Conservation (phyloP, 2,797 vertebrate genomes). For the Ctenopoma kingsleyae region DNA sequence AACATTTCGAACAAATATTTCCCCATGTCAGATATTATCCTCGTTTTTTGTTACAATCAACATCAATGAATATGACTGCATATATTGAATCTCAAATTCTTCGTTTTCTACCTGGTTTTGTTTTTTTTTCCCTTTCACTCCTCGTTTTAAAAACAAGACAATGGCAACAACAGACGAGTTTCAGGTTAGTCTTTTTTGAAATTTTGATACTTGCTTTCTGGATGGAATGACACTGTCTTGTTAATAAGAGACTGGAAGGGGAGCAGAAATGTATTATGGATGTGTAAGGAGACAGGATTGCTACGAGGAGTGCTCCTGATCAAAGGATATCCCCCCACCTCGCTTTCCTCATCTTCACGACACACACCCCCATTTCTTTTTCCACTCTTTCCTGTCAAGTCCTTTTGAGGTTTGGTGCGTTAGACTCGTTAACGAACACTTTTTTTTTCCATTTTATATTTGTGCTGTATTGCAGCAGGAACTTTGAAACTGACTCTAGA, state of each 20-base stretch:
- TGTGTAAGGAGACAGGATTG: slow-evolving; percentile 70
- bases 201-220: slow-evolving; percentile 33
- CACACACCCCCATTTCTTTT: slow-evolving; percentile 31
- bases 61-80: slow-evolving; percentile 64
- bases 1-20: slow-evolving; percentile 67
- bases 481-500: slow-evolving; percentile 51
- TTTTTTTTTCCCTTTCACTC: slow-evolving; percentile 25
- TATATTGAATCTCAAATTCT: slow-evolving; percentile 51
- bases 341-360: slow-evolving; percentile 52
- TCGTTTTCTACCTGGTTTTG: slow-evolving; percentile 39
- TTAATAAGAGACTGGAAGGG: slow-evolving; percentile 63
- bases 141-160: slow-evolving; percentile 22
- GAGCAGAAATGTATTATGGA: slow-evolving; percentile 72
- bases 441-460: slow-evolving; percentile 29
- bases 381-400: slow-evolving; percentile 60
- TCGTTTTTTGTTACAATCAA: slow-evolving; percentile 64
- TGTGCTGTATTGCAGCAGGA: slow-evolving; percentile 32
- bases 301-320: slow-evolving; percentile 71
- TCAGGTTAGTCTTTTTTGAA: slow-evolving; percentile 28
- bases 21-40: slow-evolving; percentile 69
- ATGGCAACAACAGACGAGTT: slow-evolving; percentile 1
- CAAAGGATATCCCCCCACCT: slow-evolving; percentile 69
- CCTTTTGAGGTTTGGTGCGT: slow-evolving; percentile 67
- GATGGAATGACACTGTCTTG: slow-evolving; percentile 46
- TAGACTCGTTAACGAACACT: slow-evolving; percentile 59